Evolutionary conservation across 2,888 invertebrate genomes (phyloP).

Genomic region (Brenthis ino): DNA sequence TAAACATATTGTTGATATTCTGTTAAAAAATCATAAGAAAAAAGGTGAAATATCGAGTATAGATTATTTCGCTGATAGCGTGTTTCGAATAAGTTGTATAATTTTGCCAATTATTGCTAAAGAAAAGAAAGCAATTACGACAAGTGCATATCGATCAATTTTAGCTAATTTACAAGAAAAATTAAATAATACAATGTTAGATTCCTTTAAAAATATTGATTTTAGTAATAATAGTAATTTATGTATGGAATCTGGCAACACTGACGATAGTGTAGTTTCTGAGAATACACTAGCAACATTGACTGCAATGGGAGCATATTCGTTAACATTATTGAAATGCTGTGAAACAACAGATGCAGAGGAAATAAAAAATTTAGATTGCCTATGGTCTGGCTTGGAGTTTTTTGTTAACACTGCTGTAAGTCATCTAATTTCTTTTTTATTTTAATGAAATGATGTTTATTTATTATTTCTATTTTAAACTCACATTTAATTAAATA

Average conservation of each 20-base stretch:
- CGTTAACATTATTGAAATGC: conserved; percentile 66
- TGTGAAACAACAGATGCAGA: conserved; percentile 63
- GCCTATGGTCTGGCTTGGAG: conserved; percentile 64
- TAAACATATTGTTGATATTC: conserved; percentile 61
- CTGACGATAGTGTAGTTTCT: conserved; percentile 56
- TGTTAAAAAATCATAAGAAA: conserved; percentile 54
- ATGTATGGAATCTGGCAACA: conserved; percentile 47
- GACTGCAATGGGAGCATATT: conserved; percentile 71
- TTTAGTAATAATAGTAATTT: conserved; percentile 53
- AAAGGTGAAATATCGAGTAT: conserved; percentile 49
- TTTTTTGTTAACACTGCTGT: conserved; percentile 69
- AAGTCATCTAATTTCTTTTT: conserved; percentile 48
- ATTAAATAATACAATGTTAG: conserved; percentile 60
- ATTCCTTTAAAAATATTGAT: conserved; percentile 66
- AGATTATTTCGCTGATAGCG: conserved; percentile 62
- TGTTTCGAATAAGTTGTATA: conserved; percentile 70
- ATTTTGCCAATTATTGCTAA: conserved; percentile 69
- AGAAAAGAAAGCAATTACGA: conserved; percentile 67
- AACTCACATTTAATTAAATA: no score
- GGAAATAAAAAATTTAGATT: conserved; percentile 65
- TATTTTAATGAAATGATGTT: no score
- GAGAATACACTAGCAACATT: conserved; percentile 60
- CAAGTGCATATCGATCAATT: conserved; percentile 65
- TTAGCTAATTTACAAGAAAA: conserved; percentile 72
- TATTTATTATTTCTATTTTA: no score